Evolutionary conservation across 2,797 vertebrate genomes (phyloP).

Genomic region (Lepilemur septentrionalis): DNA sequence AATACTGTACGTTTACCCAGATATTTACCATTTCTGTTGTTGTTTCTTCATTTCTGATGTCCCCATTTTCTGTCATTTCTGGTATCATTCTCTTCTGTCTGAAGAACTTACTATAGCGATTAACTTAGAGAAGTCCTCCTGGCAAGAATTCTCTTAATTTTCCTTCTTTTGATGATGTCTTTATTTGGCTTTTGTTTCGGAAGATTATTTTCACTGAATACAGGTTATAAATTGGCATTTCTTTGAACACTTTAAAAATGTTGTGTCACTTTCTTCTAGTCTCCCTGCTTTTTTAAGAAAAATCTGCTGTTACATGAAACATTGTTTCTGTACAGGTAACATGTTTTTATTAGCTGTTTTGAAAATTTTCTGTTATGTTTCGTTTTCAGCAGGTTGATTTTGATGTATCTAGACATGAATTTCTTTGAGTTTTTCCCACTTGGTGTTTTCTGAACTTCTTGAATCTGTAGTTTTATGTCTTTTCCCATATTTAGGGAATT

Average conservation of each 20-base stretch:
- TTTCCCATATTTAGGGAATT: not conserved
- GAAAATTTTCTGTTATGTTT: not conserved
- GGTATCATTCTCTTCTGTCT: not conserved
- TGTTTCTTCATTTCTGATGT: not conserved
- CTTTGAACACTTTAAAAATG: not conserved
- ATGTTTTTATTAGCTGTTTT: not conserved
- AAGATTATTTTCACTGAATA: not conserved
- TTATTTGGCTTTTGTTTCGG: not conserved
- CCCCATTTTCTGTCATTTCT: no score
- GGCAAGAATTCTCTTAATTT: not conserved
- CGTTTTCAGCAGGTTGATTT: not conserved
- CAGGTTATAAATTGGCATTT: not conserved
- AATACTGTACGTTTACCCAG: no score
- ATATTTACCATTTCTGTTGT: no score
- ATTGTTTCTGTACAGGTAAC: not conserved
- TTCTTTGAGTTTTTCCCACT: not conserved
- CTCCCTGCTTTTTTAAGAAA: not conserved
- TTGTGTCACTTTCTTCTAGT: not conserved
- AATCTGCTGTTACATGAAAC: not conserved
- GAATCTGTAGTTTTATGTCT: not conserved
- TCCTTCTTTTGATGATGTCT: not conserved
- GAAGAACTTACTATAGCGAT: not conserved
- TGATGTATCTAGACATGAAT: no score
- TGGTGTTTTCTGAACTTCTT: not conserved
- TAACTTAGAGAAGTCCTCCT: not conserved